Evolutionary conservation across 2,113 vertebrate species (phyloP).

Genomic region (Podocnemis expansa): DNA sequence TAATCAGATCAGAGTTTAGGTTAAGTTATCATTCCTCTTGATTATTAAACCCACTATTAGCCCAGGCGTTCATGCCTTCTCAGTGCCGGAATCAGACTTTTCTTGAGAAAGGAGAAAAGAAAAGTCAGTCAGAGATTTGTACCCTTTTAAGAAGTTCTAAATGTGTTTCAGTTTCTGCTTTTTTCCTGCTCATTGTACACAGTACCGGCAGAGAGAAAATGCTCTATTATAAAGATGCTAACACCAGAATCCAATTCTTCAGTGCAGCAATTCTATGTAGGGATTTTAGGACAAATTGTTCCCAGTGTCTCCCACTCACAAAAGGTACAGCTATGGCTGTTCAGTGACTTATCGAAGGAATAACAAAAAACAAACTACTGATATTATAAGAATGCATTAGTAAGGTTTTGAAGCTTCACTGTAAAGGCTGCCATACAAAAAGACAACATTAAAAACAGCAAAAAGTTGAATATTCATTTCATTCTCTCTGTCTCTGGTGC

Average conservation of each 20-base stretch:
- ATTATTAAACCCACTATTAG: neutral
- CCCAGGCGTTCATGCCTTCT: neutral
- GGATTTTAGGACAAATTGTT: neutral
- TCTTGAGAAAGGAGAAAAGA: neutral
- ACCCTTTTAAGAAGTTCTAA: neutral
- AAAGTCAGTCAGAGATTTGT: neutral
- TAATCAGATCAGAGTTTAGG: constrained; percentile 19
- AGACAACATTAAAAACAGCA: accelerated
- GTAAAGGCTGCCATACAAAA: neutral
- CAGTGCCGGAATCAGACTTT: accelerated
- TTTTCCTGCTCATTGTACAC: neutral
- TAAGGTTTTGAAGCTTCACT: neutral
- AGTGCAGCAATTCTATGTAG: neutral
- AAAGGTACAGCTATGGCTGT: neutral
- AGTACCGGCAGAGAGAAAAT: neutral
- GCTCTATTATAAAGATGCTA: neutral
- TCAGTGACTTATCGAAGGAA: neutral
- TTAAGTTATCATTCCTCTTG: constrained; percentile 6
- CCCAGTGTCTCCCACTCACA: neutral
- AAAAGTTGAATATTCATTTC: neutral
- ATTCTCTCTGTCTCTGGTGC: neutral
- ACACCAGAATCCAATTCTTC: neutral
- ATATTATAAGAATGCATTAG: neutral
- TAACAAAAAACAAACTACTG: neutral
- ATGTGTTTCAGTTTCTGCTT: neutral